Evolutionary conservation across 2,113 vertebrate species (phyloP), one percentile per base, ranked within the genome.

Genomic region (Melanostigma gelatinosum): DNA sequence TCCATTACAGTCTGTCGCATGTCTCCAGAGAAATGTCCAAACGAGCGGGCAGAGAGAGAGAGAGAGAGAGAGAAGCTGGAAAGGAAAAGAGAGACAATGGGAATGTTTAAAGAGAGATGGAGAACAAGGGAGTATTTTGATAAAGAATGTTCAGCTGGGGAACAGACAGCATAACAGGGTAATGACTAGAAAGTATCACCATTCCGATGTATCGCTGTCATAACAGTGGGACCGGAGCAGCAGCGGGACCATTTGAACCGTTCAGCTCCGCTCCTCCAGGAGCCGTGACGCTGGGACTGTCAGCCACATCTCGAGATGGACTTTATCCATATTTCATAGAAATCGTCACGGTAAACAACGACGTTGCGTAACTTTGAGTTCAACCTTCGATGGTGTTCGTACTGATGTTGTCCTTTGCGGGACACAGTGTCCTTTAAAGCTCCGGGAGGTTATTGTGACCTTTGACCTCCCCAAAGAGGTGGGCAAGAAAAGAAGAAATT

Each of bases 131-230:
- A 71, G 64, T 86, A 61, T 91, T 89, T 86, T 90, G 83, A 89
- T 91, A 71, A 86, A 93, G 75, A 77, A 78, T 84, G 80, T 84
- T 72, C 50, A 32, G 55, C 72, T 69, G 38, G 72, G 65, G 77
- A 72, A 88, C 60, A 68, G 83, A 82, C 73, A 29, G 83, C 87
- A 93, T 91, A 82, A 94, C 87, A 88, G 75, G 82, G 76, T 88
- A 93, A 91, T 92, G 77, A 83, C 81, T 85, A 34, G 44, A 89
- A 88, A 86, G 75, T 87, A 89, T 88, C 74, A 67, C 77, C 87
- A 89, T 91, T 87, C 84, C 76, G 75, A 84, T 92, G 69, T 65
- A 88, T 93, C 89, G 90, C 85, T 93, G 89, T 91, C 84, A 81
- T 34, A 86, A 71, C 55, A 69, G 82, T 2, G 1, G 68, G 70